Conservation (phyloP, 2,113 vertebrate species). For the Anseranas semipalmata region DNA sequence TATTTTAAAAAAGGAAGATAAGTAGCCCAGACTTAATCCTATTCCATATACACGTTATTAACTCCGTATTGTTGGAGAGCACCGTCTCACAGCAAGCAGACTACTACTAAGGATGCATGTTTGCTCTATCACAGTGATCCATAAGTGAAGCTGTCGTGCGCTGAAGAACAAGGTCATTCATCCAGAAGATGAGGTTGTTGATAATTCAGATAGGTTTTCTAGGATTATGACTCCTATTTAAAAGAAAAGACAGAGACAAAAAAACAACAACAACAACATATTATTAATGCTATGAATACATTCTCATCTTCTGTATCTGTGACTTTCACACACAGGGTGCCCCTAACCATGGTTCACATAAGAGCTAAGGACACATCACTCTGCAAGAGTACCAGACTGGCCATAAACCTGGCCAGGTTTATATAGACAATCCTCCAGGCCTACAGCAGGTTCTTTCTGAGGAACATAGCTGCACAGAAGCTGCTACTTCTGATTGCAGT, state of each 20-base stretch:
- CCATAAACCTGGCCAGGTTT: background rate
- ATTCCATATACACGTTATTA: conserved; percentile 1
- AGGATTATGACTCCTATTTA: conserved; percentile 62
- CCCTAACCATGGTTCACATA: background rate
- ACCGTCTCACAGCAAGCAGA: conserved; percentile 64
- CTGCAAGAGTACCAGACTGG: background rate
- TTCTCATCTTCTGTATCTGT: background rate
- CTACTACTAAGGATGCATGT: conserved; percentile 56
- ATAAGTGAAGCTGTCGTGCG: conserved; percentile 67
- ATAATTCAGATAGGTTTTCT: conserved; percentile 27
- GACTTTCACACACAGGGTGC: background rate
- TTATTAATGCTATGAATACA: background rate
- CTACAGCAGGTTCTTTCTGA: background rate
- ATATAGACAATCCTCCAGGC: background rate
- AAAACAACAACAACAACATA: background rate
- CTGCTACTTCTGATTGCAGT: background rate
- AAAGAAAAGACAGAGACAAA: background rate
- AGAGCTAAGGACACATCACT: background rate
- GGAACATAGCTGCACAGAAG: background rate
- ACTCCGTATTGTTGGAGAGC: conserved; percentile 43
- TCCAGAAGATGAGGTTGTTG: conserved; percentile 52
- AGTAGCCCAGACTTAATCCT: conserved; percentile 27
- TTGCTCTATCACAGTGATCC: conserved; percentile 77
- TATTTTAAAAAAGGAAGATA: conserved; percentile 43
- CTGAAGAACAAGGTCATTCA: conserved; percentile 55